Evolutionary conservation across 1,140 invertebrate genomes (phyloP).

Genomic region (Polyergus mexicanus): DNA sequence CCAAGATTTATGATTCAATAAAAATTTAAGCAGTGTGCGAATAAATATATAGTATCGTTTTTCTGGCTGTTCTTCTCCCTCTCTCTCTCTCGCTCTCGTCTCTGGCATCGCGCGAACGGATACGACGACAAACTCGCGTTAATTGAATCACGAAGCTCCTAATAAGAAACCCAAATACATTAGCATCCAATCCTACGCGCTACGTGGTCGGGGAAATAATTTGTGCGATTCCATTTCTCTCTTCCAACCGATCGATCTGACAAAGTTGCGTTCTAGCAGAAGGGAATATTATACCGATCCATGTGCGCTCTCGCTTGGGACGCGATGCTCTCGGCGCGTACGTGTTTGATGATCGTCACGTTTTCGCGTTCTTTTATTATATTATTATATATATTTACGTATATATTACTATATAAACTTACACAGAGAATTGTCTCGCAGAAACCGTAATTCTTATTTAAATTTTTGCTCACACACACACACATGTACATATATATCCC

Average conservation of each 20-base stretch:
- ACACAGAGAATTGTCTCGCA: no score
- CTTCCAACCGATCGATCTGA: slow-evolving; percentile 12
- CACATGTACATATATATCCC: not conserved
- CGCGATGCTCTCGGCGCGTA: not conserved
- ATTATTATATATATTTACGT: not conserved
- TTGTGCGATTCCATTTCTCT: slow-evolving; percentile 60
- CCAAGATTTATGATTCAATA: not conserved
- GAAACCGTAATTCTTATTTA: no score
- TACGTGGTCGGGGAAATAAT: slow-evolving; percentile 62
- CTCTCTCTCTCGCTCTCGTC: not conserved
- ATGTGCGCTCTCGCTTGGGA: not conserved
- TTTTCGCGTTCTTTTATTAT: not conserved
- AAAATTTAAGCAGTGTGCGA: not conserved
- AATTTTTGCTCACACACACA: no score
- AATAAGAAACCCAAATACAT: slow-evolving; percentile 77
- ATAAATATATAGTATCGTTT: not conserved
- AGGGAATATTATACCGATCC: not conserved
- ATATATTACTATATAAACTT: no score
- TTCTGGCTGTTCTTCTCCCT: not conserved
- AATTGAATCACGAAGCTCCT: slow-evolving; percentile 76
- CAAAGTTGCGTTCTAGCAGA: not conserved
- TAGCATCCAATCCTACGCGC: slow-evolving; percentile 69
- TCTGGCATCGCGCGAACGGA: slow-evolving; percentile 8
- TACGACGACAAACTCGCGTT: slow-evolving; percentile 69
- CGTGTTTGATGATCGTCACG: not conserved